Evolutionary conservation across 1,140 invertebrate genomes (phyloP).

Genomic region (Drosophila kikkawai): DNA sequence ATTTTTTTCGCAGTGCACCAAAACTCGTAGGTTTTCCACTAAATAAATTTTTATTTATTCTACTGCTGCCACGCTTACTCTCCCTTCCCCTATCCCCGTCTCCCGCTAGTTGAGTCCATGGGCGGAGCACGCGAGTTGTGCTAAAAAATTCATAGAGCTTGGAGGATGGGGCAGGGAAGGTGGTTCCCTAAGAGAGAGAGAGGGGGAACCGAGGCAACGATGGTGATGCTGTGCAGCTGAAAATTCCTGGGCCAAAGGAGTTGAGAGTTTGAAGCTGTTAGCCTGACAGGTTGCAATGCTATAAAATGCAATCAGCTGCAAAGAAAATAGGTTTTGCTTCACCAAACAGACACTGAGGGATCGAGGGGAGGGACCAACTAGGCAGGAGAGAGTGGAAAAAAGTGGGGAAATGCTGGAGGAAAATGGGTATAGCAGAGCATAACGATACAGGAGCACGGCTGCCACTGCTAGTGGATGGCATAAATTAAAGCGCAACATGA

Average conservation of each 20-base stretch:
- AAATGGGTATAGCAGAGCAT: constrained; percentile 9
- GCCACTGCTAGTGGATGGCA: constrained; percentile 52
- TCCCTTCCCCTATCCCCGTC: neutral
- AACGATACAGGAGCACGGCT: constrained; percentile 21
- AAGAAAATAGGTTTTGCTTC: constrained; percentile 77
- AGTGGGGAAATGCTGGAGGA: constrained; percentile 2
- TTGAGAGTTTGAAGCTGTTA: constrained; percentile 39
- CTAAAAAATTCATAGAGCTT: constrained; percentile 68
- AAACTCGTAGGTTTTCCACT: constrained; percentile 50
- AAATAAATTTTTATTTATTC: constrained; percentile 69
- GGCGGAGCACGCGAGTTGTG: constrained; percentile 39
- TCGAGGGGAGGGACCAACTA: neutral
- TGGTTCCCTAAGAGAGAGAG: neutral
- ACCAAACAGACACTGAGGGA: constrained; percentile 40
- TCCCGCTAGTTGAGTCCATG: constrained; percentile 2
- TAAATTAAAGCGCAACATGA: constrained; percentile 71
- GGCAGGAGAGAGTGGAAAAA: neutral
- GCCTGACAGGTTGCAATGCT: constrained; percentile 61
- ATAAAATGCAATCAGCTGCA: constrained; percentile 82
- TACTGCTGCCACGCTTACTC: constrained; percentile 8
- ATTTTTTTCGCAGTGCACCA: constrained; percentile 17
- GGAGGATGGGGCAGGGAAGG: neutral
- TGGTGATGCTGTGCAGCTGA: constrained; percentile 19
- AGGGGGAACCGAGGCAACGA: neutral
- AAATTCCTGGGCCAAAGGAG: constrained; percentile 48